These are phyloP conservation scores for Drosophila sordidula DNA, from an alignment of 2,888 invertebrate genomes.

Conservation along the genomic window DNA sequence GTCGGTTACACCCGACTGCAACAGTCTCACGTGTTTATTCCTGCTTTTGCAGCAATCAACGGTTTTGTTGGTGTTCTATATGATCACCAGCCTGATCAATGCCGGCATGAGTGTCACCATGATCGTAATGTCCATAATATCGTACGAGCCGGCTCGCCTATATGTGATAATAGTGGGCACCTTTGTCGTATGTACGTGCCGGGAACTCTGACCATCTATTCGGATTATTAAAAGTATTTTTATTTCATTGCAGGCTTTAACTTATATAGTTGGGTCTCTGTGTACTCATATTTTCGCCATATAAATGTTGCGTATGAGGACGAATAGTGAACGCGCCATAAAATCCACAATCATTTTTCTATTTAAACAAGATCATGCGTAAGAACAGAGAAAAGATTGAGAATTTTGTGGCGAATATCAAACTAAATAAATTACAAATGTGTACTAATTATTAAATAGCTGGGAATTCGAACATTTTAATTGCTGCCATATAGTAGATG, in stretches of 20 bases:
- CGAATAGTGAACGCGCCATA: neutral
- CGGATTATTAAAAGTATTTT: neutral
- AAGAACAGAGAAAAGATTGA: neutral
- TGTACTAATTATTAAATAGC: no score
- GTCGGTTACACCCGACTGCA: no score
- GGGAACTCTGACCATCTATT: neutral
- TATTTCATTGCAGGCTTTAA: conserved; percentile 23
- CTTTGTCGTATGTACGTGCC: conserved; percentile 18
- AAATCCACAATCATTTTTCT: conserved; percentile 10
- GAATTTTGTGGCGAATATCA: neutral
- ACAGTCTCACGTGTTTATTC: neutral
- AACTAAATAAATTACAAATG: neutral
- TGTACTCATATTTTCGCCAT: conserved; percentile 43
- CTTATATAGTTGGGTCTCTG: conserved; percentile 48
- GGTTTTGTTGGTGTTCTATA: conserved; percentile 54
- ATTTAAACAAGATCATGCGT: neutral
- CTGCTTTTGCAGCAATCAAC: conserved; percentile 40
- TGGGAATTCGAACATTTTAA: no score
- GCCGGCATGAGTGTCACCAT: neutral
- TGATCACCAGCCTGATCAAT: conserved; percentile 59
- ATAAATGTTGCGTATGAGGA: neutral
- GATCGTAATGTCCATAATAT: neutral
- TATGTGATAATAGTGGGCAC: rapidly evolving
- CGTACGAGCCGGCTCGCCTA: rapidly evolving
- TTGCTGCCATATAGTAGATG: no score